Evolutionary conservation across 2,888 invertebrate genomes (phyloP), one percentile per base, ranked within the genome.

Genomic region (Molanna angustata): DNA sequence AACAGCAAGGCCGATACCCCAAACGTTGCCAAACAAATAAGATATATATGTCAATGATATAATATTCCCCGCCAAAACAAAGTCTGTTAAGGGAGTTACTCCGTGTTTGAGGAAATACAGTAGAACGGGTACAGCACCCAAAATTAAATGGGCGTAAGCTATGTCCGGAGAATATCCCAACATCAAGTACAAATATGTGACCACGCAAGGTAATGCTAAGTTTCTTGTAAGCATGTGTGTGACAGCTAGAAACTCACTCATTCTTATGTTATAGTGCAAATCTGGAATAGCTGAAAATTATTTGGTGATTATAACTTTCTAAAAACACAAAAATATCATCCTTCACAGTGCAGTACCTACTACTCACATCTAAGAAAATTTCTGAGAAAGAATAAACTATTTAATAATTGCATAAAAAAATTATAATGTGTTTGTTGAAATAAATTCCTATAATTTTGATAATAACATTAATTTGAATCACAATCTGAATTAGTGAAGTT

Each of bases 231-330:
- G 49, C 37, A 52, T 46, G 43, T 57, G 56, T 18, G 46, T 47
- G 46, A 59, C 45, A 7, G 45, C 49, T 16, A 56, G 45, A 22
- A 54, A 57, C 44, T 44, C 54, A 47, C 54, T 54, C 49, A 59
- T 52, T 18, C 39, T 27, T 35, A 43, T 47, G 48, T 43, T 54
- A 40, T 52, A 49, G 44, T 52, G 54, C 46, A 56, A 31, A 17
- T 50, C 56, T 16, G 59, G 59, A 37, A 54, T 52, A 22, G 59
- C 59, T 59, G 59, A 56, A 59, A 57, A 58, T 31, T 20, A 51
- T n/a, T n/a, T n/a, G n/a, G n/a, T n/a, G n/a, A n/a, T n/a, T n/a
- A n/a, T n/a, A n/a, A n/a, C n/a, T n/a, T n/a, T n/a, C n/a, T n/a
- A n/a, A n/a, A n/a, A n/a, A n/a, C n/a, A n/a, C n/a, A n/a, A n/a